phyloP scores from a whole-genome alignment of 1,140 invertebrate genomes.

The Megalopta genalis region DNA sequence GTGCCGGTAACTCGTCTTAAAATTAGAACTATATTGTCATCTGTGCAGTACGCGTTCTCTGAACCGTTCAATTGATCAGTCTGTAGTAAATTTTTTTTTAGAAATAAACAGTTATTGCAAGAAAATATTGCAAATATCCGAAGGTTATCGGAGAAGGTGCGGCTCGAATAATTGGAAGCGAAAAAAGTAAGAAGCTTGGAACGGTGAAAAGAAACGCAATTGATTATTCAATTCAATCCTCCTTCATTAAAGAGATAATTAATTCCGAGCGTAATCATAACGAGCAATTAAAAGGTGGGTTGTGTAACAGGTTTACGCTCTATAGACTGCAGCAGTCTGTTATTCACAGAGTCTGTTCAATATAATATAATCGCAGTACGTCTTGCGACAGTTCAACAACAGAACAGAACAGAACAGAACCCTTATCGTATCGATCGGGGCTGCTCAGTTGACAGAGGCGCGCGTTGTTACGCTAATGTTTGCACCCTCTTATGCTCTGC shows the following conservation, averaged over 20 bases:
- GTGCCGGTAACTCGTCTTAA: too few relatives aligned
- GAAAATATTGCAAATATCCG: not conserved
- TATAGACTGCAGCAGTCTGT: not conserved
- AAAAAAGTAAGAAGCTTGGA: not conserved
- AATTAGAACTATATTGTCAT: too few relatives aligned
- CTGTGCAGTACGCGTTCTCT: too few relatives aligned
- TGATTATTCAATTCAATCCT: not conserved
- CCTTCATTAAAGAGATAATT: not conserved
- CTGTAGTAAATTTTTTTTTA: too few relatives aligned
- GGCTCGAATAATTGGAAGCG: not conserved
- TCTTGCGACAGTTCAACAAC: constrained; percentile 1
- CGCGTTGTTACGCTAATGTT: not conserved
- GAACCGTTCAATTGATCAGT: too few relatives aligned
- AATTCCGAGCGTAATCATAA: not conserved
- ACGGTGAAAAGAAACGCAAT: not conserved
- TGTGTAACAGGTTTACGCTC: not conserved
- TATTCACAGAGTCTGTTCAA: not conserved
- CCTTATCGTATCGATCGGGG: not conserved
- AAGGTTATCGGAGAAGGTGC: not conserved
- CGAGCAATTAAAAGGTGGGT: not conserved
- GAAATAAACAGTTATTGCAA: too few relatives aligned
- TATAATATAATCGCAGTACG: not conserved
- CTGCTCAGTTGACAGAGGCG: not conserved
- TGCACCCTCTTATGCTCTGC: not conserved
- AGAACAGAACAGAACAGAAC: not conserved